These are phyloP conservation scores for Drosophila equinoxialis DNA, from an alignment of 1,140 invertebrate species.

Conservation along the genomic window DNA sequence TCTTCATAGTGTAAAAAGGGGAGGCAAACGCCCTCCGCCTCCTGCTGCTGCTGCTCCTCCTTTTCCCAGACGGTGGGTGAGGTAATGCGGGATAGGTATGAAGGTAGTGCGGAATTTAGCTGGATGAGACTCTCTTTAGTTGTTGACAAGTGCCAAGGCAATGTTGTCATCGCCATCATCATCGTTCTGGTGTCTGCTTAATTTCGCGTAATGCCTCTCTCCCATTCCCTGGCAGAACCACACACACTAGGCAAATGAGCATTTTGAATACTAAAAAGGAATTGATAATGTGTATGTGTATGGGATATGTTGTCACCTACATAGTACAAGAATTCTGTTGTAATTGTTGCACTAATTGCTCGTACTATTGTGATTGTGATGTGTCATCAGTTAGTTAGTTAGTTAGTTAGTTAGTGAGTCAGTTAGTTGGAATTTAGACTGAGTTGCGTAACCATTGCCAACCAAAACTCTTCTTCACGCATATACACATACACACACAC, in stretches of 20 bases:
- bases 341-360: conserved; percentile 45
- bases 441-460: conserved; percentile 54
- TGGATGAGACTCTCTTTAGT: conserved; percentile 42
- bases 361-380: conserved; percentile 53
- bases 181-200: conserved; percentile 59
- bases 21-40: neutral
- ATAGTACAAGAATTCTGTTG: conserved; percentile 34
- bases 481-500: too few species aligned
- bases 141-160: conserved; percentile 57
- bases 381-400: conserved; percentile 54
- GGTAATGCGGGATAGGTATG: conserved; percentile 14
- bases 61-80: too few species aligned
- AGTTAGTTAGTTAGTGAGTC: conserved; percentile 48
- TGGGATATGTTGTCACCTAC: neutral
- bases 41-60: too few species aligned
- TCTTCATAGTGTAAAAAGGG: conserved; percentile 32
- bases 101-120: conserved; percentile 27
- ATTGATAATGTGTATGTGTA: conserved; percentile 62
- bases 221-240: conserved; percentile 15
- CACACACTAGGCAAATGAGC: conserved; percentile 48
- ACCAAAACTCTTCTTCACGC: conserved; percentile 34
- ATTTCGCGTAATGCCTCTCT: conserved; percentile 64
- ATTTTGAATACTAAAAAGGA: conserved; percentile 74
- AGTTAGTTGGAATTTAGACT: conserved; percentile 44
- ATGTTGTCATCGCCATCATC: conserved; percentile 27